Percentiles rank a stretch among this genome's conserved stretches.
Conservation (phyloP, 1,140 invertebrate genomes). For the Leptopilina clavipes region DNA sequence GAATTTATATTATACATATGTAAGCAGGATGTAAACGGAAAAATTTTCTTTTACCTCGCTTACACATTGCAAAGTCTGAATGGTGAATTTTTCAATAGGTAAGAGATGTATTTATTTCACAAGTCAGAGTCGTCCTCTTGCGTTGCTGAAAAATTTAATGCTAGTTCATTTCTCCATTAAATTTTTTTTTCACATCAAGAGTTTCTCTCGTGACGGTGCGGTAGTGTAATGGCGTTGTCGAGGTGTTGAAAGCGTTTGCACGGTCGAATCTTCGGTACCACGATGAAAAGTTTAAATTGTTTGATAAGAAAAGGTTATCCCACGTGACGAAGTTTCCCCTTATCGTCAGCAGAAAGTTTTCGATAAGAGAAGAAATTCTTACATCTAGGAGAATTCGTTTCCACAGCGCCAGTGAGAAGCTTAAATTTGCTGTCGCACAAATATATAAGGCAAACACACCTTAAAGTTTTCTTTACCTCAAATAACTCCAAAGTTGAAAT, state of each 20-base stretch:
- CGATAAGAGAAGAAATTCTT: slow-evolving; percentile 18
- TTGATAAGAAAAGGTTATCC: slow-evolving; percentile 31
- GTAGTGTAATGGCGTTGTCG: neutral
- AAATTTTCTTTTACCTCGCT: no score
- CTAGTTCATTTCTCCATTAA: slow-evolving; percentile 19
- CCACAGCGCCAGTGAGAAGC: neutral
- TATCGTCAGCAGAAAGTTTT: slow-evolving; percentile 34
- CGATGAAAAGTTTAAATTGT: slow-evolving; percentile 31
- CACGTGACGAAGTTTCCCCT: slow-evolving; percentile 26
- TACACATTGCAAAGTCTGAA: neutral
- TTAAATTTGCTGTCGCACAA: slow-evolving; percentile 18
- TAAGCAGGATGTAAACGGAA: no score
- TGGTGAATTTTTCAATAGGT: neutral
- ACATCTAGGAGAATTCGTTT: slow-evolving; percentile 8
- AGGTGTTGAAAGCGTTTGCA: slow-evolving; percentile 29
- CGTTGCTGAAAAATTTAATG: neutral
- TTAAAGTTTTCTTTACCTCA: neutral
- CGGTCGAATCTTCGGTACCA: slow-evolving; percentile 29
- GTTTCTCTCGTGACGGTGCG: slow-evolving; percentile 17
- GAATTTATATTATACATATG: no score
- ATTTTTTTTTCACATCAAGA: slow-evolving; percentile 10
- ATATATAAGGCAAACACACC: neutral
- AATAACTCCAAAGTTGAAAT: neutral
- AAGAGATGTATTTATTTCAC: neutral
- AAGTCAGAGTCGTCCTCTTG: neutral